Evolutionary conservation across 1,140 invertebrate species (phyloP), one percentile per base, ranked within the genome.

Genomic region (Nylanderia fulva): DNA sequence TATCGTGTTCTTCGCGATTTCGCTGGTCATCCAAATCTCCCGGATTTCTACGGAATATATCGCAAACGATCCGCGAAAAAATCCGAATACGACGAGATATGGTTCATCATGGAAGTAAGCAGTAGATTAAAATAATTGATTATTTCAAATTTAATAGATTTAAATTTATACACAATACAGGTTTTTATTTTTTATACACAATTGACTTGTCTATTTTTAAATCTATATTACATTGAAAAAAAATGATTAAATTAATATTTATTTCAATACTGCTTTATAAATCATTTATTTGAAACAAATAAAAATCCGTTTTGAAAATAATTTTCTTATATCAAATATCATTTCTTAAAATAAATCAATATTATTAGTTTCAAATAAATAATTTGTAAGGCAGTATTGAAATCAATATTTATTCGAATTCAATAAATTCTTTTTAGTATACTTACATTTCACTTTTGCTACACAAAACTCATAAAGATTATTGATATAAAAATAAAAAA

Each of bases 51-150:
- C 93, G 98, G 98, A 36, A 96, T 97, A 21, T 98, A 97, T 94
- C 96, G 97, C 85, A 97, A 96, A 74, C 96, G 96, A 84, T 93
- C 94, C 1, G 95, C 95, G 8, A 94, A 94, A 60, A 95, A 94
- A 77, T 95, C 95, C 11, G 95, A 96, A 8, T 95, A 95, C 45
- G 97, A 97, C 89, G 97, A 98, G 92, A 96, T 99, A 64, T 99
- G 98, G 98, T 97, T 99, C 91, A 96, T 97, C 56, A 96, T 98
- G 95, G 98, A 99, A 96, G 98, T 98, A 95, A 96, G 95, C 90
- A 27, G 3, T 11, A 69, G 5, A 45, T 1, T 8, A 36, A 71
- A 52, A 9, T 15, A 2, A 71, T 0, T 33, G 21, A 68, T 48
- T 1, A 18, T 21, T 7, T 11, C n/a, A 72, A 27, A 29, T 72